Evolutionary conservation across 2,797 vertebrate species (phyloP).

Genomic region (Nothura maculosa): DNA sequence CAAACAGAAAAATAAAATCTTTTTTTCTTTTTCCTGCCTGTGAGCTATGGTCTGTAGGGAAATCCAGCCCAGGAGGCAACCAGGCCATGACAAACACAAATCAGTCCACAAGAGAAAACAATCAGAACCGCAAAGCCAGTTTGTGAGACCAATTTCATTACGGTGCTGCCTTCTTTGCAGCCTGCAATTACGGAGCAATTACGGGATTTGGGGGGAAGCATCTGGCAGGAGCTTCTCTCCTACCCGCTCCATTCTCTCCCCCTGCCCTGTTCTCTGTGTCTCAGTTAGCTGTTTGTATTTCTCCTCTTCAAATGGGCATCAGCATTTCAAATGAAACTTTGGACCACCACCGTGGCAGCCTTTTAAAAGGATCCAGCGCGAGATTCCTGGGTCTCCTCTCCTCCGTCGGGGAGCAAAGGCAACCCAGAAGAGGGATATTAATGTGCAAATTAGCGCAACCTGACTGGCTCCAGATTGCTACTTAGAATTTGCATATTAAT

Average conservation of each 20-base stretch:
- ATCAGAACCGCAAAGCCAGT: neutral
- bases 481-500: slow-evolving; percentile 89
- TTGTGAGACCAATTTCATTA: neutral
- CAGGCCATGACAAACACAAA: neutral
- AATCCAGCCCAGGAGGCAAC: neutral
- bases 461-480: slow-evolving; percentile 87
- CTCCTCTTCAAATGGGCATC: slow-evolving; percentile 29
- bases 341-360: neutral
- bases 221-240: neutral
- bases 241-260: neutral
- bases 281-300: slow-evolving; percentile 28
- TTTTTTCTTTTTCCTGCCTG: accelerated
- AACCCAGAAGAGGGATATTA: slow-evolving; percentile 85
- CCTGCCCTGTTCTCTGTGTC: neutral
- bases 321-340: slow-evolving; percentile 51
- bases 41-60: neutral
- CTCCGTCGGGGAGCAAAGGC: slow-evolving; percentile 70
- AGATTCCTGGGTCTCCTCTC: slow-evolving; percentile 47
- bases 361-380: neutral
- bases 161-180: neutral
- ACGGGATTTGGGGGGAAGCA: neutral
- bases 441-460: slow-evolving; percentile 87
- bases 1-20: neutral
- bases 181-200: neutral
- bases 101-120: neutral